Percentiles rank a stretch among this genome's conserved stretches.
Evolutionary conservation across 2,888 invertebrate species (phyloP).

Genomic region (Lobophora halterata): DNA sequence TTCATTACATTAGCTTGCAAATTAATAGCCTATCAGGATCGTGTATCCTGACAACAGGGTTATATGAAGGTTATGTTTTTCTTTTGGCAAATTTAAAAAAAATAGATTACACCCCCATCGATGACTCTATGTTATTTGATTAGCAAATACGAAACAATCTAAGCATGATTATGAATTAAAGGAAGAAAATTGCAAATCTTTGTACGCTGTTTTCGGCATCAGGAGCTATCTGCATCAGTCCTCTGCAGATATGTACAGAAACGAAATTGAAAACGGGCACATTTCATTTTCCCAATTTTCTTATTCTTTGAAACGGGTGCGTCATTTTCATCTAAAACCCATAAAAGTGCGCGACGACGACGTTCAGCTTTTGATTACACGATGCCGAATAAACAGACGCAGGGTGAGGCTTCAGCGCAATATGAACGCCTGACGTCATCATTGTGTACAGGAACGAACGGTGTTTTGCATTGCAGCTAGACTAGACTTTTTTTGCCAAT

Average conservation of each 20-base stretch:
- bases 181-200: no score
- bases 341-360: constrained; percentile 20
- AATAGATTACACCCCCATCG: no score
- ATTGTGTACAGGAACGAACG: constrained; percentile 35
- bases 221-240: neutral
- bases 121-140: no score
- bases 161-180: no score
- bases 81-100: no score
- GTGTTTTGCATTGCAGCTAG: constrained; percentile 44
- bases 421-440: constrained; percentile 20
- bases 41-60: neutral
- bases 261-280: constrained; percentile 15
- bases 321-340: constrained; percentile 27
- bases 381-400: constrained; percentile 12
- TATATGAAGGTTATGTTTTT: no score
- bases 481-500: constrained; percentile 28
- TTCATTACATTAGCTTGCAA: constrained; percentile 27
- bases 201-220: no score
- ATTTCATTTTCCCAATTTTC: constrained; percentile 19
- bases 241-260: constrained; percentile 3
- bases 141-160: no score
- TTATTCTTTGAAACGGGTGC: constrained; percentile 12
- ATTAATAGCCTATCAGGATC: constrained; percentile 16
- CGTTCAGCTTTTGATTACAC: constrained; percentile 21
- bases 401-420: constrained; percentile 13